These are phyloP conservation scores for Mallotus villosus DNA, from an alignment of 2,797 vertebrate genomes.

Conservation along the genomic window DNA sequence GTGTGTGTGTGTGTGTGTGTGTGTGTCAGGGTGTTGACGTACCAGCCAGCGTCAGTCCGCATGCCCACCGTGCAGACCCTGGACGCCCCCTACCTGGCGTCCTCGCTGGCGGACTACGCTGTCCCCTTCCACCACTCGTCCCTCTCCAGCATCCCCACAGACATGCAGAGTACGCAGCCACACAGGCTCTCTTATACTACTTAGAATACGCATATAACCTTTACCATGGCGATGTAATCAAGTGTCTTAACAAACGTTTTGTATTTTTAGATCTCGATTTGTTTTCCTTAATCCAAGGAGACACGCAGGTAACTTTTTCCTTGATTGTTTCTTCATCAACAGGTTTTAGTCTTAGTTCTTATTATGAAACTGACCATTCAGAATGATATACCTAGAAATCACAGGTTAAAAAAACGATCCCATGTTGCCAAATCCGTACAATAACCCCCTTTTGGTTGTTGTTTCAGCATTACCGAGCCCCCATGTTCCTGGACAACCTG, in stretches of 20 bases:
- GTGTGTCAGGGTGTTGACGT: slow-evolving; percentile 84
- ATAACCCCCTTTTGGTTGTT: slow-evolving; percentile 43
- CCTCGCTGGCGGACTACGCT: slow-evolving; percentile 87
- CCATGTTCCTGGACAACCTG: slow-evolving; percentile 95
- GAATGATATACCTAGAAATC: not conserved
- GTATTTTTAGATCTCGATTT: slow-evolving; percentile 87
- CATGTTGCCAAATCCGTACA: not conserved
- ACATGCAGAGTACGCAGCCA: slow-evolving; percentile 83
- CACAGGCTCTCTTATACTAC: too few species aligned
- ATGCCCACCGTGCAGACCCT: slow-evolving; percentile 84
- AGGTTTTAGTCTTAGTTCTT: too few species aligned
- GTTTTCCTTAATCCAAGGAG: slow-evolving; percentile 92
- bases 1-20: not conserved
- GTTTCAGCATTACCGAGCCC: slow-evolving; percentile 90
- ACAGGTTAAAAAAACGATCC: not conserved
- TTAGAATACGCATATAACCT: too few species aligned
- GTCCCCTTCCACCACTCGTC: slow-evolving; percentile 91
- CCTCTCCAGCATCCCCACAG: slow-evolving; percentile 86
- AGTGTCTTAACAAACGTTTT: not conserved
- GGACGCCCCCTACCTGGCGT: slow-evolving; percentile 83
- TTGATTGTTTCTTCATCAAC: not conserved
- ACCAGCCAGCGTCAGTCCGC: slow-evolving; percentile 86
- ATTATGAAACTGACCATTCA: not conserved
- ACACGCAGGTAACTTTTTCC: slow-evolving; percentile 85
- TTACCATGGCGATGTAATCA: too few species aligned